Base-by-base conservation (phyloP, 2,797 vertebrate species). In the Malurus splendens region DNA sequence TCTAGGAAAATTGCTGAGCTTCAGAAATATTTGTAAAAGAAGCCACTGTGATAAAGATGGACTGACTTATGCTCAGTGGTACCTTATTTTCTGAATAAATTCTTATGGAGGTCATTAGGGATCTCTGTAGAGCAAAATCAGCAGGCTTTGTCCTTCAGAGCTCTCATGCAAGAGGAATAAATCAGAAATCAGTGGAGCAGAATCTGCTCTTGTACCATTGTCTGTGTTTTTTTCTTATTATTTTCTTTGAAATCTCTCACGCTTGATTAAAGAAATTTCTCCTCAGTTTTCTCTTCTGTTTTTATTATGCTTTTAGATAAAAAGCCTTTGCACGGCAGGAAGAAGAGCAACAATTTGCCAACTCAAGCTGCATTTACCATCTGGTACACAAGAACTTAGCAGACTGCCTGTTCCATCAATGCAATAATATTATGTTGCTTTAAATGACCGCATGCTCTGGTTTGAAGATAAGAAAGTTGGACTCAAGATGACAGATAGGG, bases 341-440 rank as follows among this genome's bases (percentile, higher is more conserved):
- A 93, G 93, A 94, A 91, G 91, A 95, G 83, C 92, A 95, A 93
- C 83, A 94, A 94, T 94, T 95, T 94, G 90, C 87, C 86, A 94
- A 38, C 86, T 94, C 93, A 92, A 94, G 90, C 93, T 95, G 88
- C 81, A 91, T 94, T 94, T 89, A 73, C 94, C 93, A 93, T 94
- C 92, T 93, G 92, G 87, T 90, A 90, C 54, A 80, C 74, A 90
- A 94, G 83, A 93, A 67, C 50, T 86, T 36, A 94, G 86, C 90
- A 92, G 93, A 82, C 86, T 90, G 87, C 47, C 50, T 92, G 80
- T 57, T 92, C 81, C 64, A 86, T 86, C 92, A 75, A 7, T 47
- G 71, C 32, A 91, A 79, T 82, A 94, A 86, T 92, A 90, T 50
- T 90, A 50, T 57, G 60, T 56, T 87, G 52, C 57, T 91, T 90